Evolutionary conservation across 2,113 vertebrate genomes (phyloP), one percentile per base, ranked within the genome.

Genomic region (Ictalurus furcatus): DNA sequence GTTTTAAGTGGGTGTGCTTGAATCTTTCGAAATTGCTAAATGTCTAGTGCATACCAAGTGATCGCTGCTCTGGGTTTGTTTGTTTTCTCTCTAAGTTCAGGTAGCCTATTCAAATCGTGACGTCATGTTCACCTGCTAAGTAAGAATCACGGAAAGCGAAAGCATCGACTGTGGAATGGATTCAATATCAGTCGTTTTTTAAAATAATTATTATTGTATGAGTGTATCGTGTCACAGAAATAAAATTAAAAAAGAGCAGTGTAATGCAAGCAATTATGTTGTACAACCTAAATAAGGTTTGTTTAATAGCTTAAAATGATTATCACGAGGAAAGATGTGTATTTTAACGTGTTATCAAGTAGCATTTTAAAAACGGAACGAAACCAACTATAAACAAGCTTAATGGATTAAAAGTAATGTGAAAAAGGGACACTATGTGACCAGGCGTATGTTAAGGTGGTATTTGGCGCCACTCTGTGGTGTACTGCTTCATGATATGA

Each of bases 41-140:
- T 56, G 3, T n/a, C 12, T 52, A 30, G 1, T 78, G 8, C 28
- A 80, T 8, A 30, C 4, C 48, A 54, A 56, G 17, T 23, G 67
- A 58, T 8, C 1, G 34, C n/a, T 12, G 52, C 23, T 44, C 17
- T 61, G 71, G 58, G 8, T 52, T 79, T 79, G 69, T 73, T 71
- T 30, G 65, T 71, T 71, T 84, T 65, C 78, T n/a, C 30, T 16
- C 12, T 12, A 44, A 52, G 48, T 78, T 83, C 63, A 74, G 79
- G 54, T 25, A 5, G 40, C 1, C 25, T 80, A 30, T 16, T 69
- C 19, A 59, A 40, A 52, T 23, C 28, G 82, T 90, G 85, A 90
- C 91, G 89, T 91, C 81, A 90, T 37, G n/a, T 87, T 89, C 91
- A 90, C 89, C 89, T 91, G 87, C 89, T 89, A 44, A 86, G 73